Base-by-base conservation (phyloP, 1,140 invertebrate species). In the Wasmannia auropunctata region DNA sequence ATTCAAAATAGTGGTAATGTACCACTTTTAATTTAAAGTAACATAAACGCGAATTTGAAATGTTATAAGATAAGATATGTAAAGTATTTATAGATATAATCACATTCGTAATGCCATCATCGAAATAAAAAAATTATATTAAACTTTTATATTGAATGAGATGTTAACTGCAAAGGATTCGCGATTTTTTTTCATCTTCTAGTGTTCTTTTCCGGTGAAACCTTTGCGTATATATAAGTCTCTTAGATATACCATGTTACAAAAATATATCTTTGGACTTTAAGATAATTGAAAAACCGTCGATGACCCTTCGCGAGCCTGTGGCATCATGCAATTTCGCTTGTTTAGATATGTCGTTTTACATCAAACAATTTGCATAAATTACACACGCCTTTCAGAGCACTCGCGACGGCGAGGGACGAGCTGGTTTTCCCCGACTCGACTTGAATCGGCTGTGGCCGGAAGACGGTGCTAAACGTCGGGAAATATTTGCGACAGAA, bases 401-500 rank as follows among this genome's bases (percentile, higher is more conserved):
- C 1, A 22, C 11, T 49, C 7, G 40, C 14, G 40, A 46, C 28
- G 14, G 5, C 40, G 28, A 25, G 22, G 4, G 14, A 77, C 40
- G 37, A 63, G 51, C 8, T 28, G 40, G 54, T 19, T 28, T 16
- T 37, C 51, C 58, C 4, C 34, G n/a, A n/a, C 25, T 43, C 37
- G 74, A 37, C 11, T 62, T 31, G 40, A 34, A 49, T 49, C n/a
- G 28, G 11, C 28, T n/a, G 37, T 28, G n/a, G 4, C 37, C 2
- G 19, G 16, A n/a, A 5, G 8, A 43, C 37, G 28, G 14, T 25
- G 28, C 19, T 43, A 34, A 67, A 79, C 8, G 43, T 51, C 14
- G 62, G 62, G 22, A 80, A 67, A 80, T 80, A 69, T 69, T 80
- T 80, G 43, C 63, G 31, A 69, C 43, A 37, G 40, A 80, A 54